phyloP scores from a whole-genome alignment of 92 coral and sea anemone species.

The Nematostella vectensis region DNA sequence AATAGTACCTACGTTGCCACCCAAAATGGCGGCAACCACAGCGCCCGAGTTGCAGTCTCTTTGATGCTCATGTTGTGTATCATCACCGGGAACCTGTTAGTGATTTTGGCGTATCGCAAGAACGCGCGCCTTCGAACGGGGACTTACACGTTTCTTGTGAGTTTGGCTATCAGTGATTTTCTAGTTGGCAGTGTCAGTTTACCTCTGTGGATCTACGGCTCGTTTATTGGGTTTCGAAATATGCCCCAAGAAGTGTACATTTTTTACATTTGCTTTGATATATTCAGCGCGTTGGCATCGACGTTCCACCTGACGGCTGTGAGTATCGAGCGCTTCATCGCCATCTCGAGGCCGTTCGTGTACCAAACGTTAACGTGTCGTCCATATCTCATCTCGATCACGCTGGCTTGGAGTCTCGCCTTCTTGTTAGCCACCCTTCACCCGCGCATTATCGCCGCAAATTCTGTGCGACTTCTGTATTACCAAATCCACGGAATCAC shows the following conservation, averaged over 20 bases:
- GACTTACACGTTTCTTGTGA: slow-evolving; percentile 55
- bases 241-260: slow-evolving; percentile 10
- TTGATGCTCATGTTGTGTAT: slow-evolving; percentile 26
- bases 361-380: slow-evolving; percentile 56
- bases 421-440: slow-evolving; percentile 38
- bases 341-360: slow-evolving; percentile 76
- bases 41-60: slow-evolving; percentile 37
- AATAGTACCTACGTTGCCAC: no score
- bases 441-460: slow-evolving; percentile 19
- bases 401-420: slow-evolving; percentile 57
- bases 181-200: slow-evolving; percentile 66
- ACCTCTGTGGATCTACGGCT: slow-evolving; percentile 66
- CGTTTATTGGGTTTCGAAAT: slow-evolving; percentile 23
- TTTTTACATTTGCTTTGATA: slow-evolving; percentile 66
- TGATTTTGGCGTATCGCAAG: slow-evolving; percentile 51
- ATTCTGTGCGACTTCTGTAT: not conserved
- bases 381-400: slow-evolving; percentile 43
- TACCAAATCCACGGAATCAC: slow-evolving; percentile 12
- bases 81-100: slow-evolving; percentile 49
- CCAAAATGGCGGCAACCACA: no score
- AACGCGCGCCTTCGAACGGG: slow-evolving; percentile 68
- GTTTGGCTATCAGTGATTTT: slow-evolving; percentile 65
- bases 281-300: slow-evolving; percentile 87
- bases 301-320: slow-evolving; percentile 80
- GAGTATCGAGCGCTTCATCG: slow-evolving; percentile 78